Conservation (phyloP, 2,797 vertebrate species). For the Micropoecilia bifurca region DNA sequence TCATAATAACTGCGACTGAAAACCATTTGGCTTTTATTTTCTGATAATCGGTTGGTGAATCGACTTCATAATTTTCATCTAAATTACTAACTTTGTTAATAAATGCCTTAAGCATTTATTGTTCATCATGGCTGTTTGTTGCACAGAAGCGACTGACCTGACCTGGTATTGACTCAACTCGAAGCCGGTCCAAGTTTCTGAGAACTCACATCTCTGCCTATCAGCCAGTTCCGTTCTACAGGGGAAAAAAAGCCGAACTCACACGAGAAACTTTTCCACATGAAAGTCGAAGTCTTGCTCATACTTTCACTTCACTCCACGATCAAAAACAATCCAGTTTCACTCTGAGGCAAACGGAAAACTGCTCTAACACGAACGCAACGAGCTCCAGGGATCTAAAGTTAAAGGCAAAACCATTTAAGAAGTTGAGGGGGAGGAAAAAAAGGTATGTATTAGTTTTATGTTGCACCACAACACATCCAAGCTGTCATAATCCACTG, state of each 20-base stretch:
- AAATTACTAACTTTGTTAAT: no score
- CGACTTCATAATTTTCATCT: no score
- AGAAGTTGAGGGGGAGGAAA: no score
- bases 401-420: background rate
- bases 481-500: background rate
- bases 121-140: no score
- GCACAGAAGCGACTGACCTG: constrained; percentile 88
- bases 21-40: no score
- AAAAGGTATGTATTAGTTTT: background rate
- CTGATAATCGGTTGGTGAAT: no score
- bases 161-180: constrained; percentile 85
- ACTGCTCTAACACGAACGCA: background rate
- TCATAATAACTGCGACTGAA: background rate
- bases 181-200: constrained; percentile 87
- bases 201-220: constrained; percentile 84
- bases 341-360: background rate
- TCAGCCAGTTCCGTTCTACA: constrained; percentile 82
- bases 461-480: background rate
- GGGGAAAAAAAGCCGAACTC: background rate
- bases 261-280: background rate
- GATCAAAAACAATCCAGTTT: background rate
- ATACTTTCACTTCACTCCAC: background rate
- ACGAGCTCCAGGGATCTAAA: background rate
- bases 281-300: background rate
- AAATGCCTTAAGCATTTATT: no score